Evolutionary conservation across 1,140 invertebrate species (phyloP).

Genomic region (Zaprionus davidi): DNA sequence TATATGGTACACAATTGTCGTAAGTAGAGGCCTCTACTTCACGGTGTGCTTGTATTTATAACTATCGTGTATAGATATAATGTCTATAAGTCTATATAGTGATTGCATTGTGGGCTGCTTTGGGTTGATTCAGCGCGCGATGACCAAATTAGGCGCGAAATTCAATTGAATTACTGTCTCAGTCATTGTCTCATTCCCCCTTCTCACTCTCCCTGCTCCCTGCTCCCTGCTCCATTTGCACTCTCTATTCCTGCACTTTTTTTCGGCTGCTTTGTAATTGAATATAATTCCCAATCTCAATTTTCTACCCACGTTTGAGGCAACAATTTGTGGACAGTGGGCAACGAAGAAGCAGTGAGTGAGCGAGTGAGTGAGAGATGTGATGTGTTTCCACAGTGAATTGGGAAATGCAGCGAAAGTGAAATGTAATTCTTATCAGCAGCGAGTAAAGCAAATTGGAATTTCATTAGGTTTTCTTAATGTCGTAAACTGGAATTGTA

Average conservation of each 20-base stretch:
- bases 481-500: neutral
- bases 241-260: slow-evolving; percentile 5
- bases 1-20: slow-evolving; percentile 19
- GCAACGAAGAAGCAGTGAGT: neutral
- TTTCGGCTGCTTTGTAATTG: slow-evolving; percentile 55
- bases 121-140: slow-evolving; percentile 53
- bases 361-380: neutral
- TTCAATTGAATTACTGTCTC: slow-evolving; percentile 68
- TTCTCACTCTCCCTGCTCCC: neutral
- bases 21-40: neutral
- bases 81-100: slow-evolving; percentile 32
- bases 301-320: slow-evolving; percentile 6
- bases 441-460: neutral
- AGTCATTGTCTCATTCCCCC: slow-evolving; percentile 2
- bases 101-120: slow-evolving; percentile 63
- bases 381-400: neutral
- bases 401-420: neutral
- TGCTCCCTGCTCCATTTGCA: slow-evolving; percentile 1
- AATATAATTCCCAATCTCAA: slow-evolving; percentile 59
- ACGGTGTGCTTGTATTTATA: neutral
- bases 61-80: slow-evolving; percentile 2
- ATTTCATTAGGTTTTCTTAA: neutral
- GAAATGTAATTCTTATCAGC: slow-evolving; percentile 16
- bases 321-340: slow-evolving; percentile 19
- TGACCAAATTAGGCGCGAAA: slow-evolving; percentile 76